These are phyloP conservation scores for Amblyopsis rosae DNA, from an alignment of 2,113 vertebrate species.

Conservation along the genomic window DNA sequence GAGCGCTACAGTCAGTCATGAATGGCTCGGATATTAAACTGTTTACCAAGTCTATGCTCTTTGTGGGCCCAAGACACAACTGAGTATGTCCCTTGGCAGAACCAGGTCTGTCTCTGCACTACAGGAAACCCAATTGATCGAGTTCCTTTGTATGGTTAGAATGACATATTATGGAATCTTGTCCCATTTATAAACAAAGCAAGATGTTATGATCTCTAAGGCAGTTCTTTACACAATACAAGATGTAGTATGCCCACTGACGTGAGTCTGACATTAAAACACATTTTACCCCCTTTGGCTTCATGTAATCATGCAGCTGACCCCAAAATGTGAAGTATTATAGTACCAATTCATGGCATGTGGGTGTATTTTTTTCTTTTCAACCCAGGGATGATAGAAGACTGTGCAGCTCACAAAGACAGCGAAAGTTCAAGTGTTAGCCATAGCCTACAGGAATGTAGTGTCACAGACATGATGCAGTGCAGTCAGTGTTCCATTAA, in stretches of 20 bases:
- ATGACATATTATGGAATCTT: neutral
- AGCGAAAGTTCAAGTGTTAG: neutral
- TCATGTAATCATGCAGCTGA: neutral
- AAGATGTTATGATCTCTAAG: neutral
- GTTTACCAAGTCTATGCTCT: neutral
- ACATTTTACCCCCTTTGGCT: too few relatives aligned
- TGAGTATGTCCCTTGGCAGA: neutral
- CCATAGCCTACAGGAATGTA: neutral
- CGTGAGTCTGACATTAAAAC: too few relatives aligned
- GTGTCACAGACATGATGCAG: constrained; percentile 4
- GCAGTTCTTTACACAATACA: neutral
- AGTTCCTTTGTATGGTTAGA: neutral
- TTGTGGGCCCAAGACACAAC: neutral
- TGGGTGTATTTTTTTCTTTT: too few relatives aligned
- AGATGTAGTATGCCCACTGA: neutral
- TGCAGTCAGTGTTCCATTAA: neutral
- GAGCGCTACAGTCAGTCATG: constrained; percentile 6
- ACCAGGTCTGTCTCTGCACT: neutral
- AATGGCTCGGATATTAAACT: neutral
- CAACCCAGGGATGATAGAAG: too few relatives aligned
- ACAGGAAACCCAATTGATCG: too few relatives aligned
- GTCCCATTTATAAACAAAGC: neutral
- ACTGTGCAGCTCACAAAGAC: neutral
- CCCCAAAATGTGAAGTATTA: neutral
- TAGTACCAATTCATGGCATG: neutral